Evolutionary conservation across 2,113 vertebrate genomes (phyloP).

Genomic region (Salvelinus sp.): DNA sequence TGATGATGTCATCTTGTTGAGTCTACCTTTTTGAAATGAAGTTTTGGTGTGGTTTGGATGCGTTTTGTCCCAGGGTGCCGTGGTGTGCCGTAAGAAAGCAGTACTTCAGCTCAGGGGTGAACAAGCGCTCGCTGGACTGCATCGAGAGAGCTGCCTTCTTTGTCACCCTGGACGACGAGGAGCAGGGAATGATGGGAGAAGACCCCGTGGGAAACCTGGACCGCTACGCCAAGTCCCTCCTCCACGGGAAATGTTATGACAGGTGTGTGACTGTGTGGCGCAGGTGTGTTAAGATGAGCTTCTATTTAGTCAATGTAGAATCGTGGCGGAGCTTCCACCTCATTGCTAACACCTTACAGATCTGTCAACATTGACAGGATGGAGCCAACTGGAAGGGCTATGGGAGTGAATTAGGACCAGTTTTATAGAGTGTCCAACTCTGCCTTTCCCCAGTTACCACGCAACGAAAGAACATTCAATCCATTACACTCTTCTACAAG

Average conservation of each 20-base stretch:
- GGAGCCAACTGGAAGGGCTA: no score
- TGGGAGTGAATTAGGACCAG: no score
- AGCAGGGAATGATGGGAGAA: constrained; percentile 78
- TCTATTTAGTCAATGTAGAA: no score
- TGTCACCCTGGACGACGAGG: constrained; percentile 79
- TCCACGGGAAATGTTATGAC: constrained; percentile 86
- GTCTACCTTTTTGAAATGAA: no score
- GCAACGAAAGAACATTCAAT: no score
- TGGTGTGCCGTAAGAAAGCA: constrained; percentile 78
- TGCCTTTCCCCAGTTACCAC: no score
- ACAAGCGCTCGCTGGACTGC: constrained; percentile 73
- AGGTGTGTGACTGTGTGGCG: constrained; percentile 65
- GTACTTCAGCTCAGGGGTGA: constrained; percentile 73
- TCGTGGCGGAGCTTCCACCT: no score
- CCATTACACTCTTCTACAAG: no score
- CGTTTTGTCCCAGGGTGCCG: constrained; percentile 61
- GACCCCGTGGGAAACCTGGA: constrained; percentile 79
- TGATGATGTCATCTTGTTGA: not conserved
- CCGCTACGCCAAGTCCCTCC: constrained; percentile 80
- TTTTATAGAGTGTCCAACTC: no score
- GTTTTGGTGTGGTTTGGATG: not conserved
- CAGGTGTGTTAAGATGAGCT: not conserved
- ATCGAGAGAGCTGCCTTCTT: constrained; percentile 87
- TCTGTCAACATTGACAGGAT: no score
- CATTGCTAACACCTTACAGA: no score